A percentile compares a stretch with the other conserved stretches of the same genome.
Evolutionary conservation across 1,140 invertebrate species (phyloP).

Genomic region (Drosophila repleta): DNA sequence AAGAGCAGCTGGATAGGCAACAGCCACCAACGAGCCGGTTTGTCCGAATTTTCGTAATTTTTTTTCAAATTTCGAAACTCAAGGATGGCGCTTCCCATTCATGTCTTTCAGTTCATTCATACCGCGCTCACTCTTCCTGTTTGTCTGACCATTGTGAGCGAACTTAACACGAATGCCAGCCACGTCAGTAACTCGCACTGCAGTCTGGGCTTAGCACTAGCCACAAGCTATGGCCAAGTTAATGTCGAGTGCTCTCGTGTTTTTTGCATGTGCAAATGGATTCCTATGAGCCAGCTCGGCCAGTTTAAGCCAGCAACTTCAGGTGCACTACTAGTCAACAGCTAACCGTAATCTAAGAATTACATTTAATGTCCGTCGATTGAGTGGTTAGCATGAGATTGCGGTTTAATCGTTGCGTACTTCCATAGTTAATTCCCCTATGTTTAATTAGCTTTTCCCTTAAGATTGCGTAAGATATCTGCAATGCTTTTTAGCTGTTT

Average conservation of each 20-base stretch:
- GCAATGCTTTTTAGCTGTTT: too few species aligned
- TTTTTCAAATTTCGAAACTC: slow-evolving; percentile 19
- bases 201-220: neutral
- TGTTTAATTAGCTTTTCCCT: too few species aligned
- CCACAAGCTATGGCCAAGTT: slow-evolving; percentile 17
- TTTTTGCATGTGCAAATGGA: slow-evolving; percentile 33
- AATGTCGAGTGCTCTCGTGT: slow-evolving; percentile 26
- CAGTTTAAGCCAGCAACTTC: slow-evolving; percentile 4
- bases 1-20: slow-evolving; percentile 24
- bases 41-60: slow-evolving; percentile 21
- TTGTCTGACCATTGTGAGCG: slow-evolving; percentile 1
- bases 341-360: neutral
- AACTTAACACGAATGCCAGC: too few species aligned
- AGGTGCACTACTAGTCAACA: slow-evolving; percentile 5
- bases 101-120: slow-evolving; percentile 67
- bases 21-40: slow-evolving; percentile 69
- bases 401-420: too few species aligned
- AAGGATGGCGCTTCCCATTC: slow-evolving; percentile 45
- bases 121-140: slow-evolving; percentile 13
- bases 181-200: neutral
- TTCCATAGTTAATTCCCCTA: too few species aligned
- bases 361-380: neutral
- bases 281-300: neutral
- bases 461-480: too few species aligned
- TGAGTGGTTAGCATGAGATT: slow-evolving; percentile 19